Percentiles rank a stretch among this genome's conserved stretches.
Conservation (phyloP, 2,113 vertebrate species). For the Brachypodius melanocephalos region DNA sequence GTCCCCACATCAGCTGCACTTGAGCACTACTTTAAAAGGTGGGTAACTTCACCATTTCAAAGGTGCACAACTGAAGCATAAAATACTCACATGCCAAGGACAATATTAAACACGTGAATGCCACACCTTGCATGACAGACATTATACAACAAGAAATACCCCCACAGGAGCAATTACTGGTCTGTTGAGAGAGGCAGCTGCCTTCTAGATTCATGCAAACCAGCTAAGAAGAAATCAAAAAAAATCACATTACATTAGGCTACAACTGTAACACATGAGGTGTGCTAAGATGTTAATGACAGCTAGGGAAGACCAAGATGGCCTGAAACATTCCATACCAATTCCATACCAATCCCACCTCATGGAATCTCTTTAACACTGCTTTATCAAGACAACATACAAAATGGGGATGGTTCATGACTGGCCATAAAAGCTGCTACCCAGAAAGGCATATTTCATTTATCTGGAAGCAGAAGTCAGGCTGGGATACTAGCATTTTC, state of each 20-base stretch:
- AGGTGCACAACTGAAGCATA: neutral
- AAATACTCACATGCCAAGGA: neutral
- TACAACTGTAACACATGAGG: neutral
- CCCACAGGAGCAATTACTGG: neutral
- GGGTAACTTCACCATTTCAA: neutral
- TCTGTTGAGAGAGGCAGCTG: neutral
- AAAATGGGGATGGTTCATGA: neutral
- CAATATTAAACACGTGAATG: neutral
- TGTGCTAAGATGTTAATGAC: neutral
- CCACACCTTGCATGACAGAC: neutral
- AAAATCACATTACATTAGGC: neutral
- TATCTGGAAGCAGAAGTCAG: neutral
- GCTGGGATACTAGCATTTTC: neutral
- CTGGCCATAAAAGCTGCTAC: neutral
- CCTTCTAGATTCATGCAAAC: neutral
- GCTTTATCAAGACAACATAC: neutral
- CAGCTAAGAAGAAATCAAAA: neutral
- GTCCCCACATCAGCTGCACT: neutral
- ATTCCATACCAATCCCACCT: neutral
- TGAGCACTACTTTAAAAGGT: neutral
- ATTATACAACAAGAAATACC: neutral
- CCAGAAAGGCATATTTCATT: neutral
- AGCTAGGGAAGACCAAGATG: neutral
- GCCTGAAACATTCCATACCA: neutral
- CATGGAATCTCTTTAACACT: neutral